These are phyloP conservation scores for Atherinosoma microstoma DNA, from an alignment of 2,797 vertebrate species.

Conservation along the genomic window DNA sequence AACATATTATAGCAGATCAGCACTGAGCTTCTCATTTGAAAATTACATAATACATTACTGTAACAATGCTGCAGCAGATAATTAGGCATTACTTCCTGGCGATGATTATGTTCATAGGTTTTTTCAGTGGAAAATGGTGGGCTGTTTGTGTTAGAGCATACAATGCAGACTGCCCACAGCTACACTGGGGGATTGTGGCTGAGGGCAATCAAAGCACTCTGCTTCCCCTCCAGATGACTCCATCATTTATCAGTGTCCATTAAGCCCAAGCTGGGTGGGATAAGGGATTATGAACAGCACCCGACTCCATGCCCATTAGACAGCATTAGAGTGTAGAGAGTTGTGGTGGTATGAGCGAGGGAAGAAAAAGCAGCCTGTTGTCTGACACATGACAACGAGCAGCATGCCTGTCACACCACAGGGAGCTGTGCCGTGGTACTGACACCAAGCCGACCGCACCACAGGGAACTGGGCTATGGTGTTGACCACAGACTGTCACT, in stretches of 20 bases:
- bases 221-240: constrained; percentile 73
- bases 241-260: constrained; percentile 81
- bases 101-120: constrained; percentile 33
- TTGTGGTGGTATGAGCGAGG: constrained; percentile 46
- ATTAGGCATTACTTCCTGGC: constrained; percentile 42
- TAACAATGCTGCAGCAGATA: constrained; percentile 19
- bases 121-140: constrained; percentile 39
- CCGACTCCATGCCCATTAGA: constrained; percentile 67
- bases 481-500: constrained; percentile 82
- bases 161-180: constrained; percentile 62
- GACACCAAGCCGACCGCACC: constrained; percentile 73
- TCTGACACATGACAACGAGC: constrained; percentile 57
- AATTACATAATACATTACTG: constrained; percentile 42
- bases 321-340: constrained; percentile 59
- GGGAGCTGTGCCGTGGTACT: constrained; percentile 64
- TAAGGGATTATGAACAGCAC: constrained; percentile 67
- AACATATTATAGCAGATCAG: constrained; percentile 29
- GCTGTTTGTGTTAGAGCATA: constrained; percentile 57
- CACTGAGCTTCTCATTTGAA: constrained; percentile 12
- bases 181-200: constrained; percentile 70
- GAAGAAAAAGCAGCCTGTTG: constrained; percentile 38
- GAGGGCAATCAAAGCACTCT: constrained; percentile 70
- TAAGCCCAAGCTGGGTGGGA: constrained; percentile 71
- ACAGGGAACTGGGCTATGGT: constrained; percentile 66
- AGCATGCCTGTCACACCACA: constrained; percentile 73